These are phyloP conservation scores for Hecatera dysodea DNA, from an alignment of 2,888 invertebrate genomes.

Conservation along the genomic window DNA sequence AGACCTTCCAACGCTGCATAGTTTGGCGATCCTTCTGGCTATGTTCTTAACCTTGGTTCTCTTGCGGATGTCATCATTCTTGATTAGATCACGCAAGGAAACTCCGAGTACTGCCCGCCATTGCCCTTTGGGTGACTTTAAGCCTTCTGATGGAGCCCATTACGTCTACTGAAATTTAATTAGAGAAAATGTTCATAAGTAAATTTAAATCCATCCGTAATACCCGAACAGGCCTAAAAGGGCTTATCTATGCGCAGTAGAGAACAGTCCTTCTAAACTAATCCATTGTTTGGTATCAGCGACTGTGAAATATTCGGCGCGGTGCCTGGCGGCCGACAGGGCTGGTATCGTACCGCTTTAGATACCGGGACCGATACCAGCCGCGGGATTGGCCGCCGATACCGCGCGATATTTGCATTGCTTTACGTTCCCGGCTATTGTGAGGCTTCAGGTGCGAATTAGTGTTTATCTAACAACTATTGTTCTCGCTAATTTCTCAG, in stretches of 20 bases:
- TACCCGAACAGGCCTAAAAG: not conserved
- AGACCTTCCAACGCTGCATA: too few relatives aligned
- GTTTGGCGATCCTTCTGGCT: too few relatives aligned
- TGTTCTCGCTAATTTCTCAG: slow-evolving; percentile 9
- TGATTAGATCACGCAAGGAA: too few relatives aligned
- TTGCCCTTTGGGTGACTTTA: too few relatives aligned
- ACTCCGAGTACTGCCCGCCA: too few relatives aligned
- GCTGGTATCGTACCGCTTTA: slow-evolving; percentile 37
- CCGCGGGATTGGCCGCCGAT: not conserved
- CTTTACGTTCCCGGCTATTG: not conserved
- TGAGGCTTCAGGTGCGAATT: slow-evolving; percentile 19
- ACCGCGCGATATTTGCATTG: slow-evolving; percentile 7
- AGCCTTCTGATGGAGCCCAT: too few relatives aligned
- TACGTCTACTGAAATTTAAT: too few relatives aligned
- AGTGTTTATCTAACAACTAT: slow-evolving; percentile 23
- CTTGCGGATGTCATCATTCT: too few relatives aligned
- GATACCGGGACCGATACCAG: slow-evolving; percentile 4
- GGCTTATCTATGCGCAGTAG: not conserved
- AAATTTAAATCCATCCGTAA: too few relatives aligned
- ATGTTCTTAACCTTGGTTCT: too few relatives aligned
- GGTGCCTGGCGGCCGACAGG: slow-evolving; percentile 13
- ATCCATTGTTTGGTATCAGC: slow-evolving; percentile 2
- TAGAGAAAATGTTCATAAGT: too few relatives aligned
- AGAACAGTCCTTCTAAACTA: not conserved
- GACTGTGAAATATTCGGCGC: slow-evolving; percentile 32